A percentile compares a stretch with the other conserved stretches of the same genome.
These are phyloP conservation scores for Oscheius sp. DNA, from an alignment of 2,888 invertebrate species.

Conservation along the genomic window DNA sequence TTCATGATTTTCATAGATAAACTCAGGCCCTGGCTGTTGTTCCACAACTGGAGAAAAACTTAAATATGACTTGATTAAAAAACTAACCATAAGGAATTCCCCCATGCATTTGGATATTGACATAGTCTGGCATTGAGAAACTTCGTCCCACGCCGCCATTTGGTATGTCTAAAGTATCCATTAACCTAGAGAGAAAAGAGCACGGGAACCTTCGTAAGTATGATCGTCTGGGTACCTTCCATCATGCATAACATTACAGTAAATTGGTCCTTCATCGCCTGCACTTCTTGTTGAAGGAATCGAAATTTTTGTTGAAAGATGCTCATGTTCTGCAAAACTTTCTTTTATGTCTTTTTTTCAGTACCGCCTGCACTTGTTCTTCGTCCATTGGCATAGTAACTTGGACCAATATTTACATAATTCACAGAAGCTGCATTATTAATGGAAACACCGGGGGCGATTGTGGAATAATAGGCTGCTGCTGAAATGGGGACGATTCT, in stretches of 20 bases:
- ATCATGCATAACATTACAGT: conserved; percentile 9
- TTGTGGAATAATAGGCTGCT: conserved; percentile 23
- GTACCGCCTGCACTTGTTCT: conserved; percentile 17
- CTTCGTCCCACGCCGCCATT: neutral
- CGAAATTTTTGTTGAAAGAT: conserved; percentile 11
- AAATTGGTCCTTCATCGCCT: conserved; percentile 9
- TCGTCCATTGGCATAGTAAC: conserved; percentile 15
- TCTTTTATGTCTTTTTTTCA: neutral
- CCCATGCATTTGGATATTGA: conserved; percentile 1
- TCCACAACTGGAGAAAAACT: too few species aligned
- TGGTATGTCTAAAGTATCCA: neutral
- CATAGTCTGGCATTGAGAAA: conserved; percentile 19
- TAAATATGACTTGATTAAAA: too few species aligned
- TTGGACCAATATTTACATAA: conserved; percentile 12
- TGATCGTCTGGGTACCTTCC: neutral
- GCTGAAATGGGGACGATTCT: conserved; percentile 6
- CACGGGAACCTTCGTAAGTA: neutral
- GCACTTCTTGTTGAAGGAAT: conserved; percentile 5
- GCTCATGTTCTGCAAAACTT: neutral
- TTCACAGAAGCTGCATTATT: conserved; percentile 14
- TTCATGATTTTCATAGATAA: conserved; percentile 9
- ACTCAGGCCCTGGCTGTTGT: too few species aligned
- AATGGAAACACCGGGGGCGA: neutral
- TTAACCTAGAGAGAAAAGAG: neutral
- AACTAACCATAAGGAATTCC: conserved; percentile 6